Evolutionary conservation across 2,113 vertebrate genomes (phyloP).

Genomic region (Calcarius ornatus): DNA sequence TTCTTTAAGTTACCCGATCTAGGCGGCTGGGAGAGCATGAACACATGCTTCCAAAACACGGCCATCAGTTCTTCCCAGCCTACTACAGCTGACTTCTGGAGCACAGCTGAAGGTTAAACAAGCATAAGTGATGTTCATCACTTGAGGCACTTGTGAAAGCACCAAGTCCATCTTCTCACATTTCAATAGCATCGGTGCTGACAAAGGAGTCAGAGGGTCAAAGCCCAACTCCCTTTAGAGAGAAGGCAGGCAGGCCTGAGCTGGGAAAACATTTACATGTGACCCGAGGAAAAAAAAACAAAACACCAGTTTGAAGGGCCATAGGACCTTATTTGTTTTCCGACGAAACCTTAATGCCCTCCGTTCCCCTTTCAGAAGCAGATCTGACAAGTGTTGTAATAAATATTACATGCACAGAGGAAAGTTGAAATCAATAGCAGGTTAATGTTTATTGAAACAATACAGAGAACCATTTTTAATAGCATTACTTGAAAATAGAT

Average conservation of each 20-base stretch:
- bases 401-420: conserved; percentile 48
- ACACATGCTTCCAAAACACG: background rate
- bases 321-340: conserved; percentile 17
- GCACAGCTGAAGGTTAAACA: conserved; percentile 67
- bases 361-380: conserved; percentile 6
- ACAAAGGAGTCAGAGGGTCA: conserved; percentile 61
- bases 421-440: conserved; percentile 63
- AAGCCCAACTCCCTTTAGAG: conserved; percentile 29
- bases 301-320: background rate
- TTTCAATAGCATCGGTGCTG: conserved; percentile 57
- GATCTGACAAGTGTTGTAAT: conserved; percentile 48
- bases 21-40: background rate
- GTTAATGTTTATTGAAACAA: conserved; percentile 74
- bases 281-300: conserved; percentile 17
- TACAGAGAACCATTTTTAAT: conserved; percentile 64
- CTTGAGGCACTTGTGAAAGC: conserved; percentile 60
- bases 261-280: conserved; percentile 21
- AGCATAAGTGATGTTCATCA: conserved; percentile 69
- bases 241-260: background rate
- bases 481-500: conserved; percentile 61
- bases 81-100: conserved; percentile 17
- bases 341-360: conserved; percentile 1
- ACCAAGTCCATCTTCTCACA: conserved; percentile 67
- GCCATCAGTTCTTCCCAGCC: background rate
- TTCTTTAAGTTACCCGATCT: background rate